phyloP scores from a whole-genome alignment of 2,888 invertebrate genomes.

The Drymonia ruficornis region DNA sequence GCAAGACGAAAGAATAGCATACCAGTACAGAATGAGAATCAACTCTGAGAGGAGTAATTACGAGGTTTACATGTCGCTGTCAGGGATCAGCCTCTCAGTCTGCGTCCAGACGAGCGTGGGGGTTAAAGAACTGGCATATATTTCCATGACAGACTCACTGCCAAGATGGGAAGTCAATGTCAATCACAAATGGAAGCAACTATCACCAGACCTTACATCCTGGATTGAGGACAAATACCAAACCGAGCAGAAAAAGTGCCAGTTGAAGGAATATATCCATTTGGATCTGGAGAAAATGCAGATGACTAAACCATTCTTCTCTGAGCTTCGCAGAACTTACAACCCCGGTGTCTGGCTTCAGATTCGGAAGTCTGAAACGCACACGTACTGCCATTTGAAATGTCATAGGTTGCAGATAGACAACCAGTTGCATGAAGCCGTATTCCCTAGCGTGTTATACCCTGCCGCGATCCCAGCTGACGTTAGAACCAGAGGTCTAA shows the following conservation, averaged over 20 bases:
- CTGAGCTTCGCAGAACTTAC: conserved; percentile 89
- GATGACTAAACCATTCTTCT: conserved; percentile 94
- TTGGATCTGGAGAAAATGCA: conserved; percentile 94
- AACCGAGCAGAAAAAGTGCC: conserved; percentile 88
- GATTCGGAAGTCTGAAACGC: conserved; percentile 87
- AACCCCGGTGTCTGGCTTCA: conserved; percentile 91
- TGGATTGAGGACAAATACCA: conserved; percentile 93
- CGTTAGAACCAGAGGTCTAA: conserved; percentile 52
- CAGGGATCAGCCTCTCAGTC: conserved; percentile 87
- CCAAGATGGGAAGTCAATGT: conserved; percentile 93
- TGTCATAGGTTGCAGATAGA: conserved; percentile 89
- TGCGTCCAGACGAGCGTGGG: conserved; percentile 72
- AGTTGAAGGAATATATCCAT: conserved; percentile 91
- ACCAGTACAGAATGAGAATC: conserved; percentile 83
- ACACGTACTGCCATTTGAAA: conserved; percentile 87
- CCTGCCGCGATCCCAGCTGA: conserved; percentile 85
- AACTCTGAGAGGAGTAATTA: conserved; percentile 88
- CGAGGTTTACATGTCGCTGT: conserved; percentile 88
- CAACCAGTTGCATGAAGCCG: conserved; percentile 89
- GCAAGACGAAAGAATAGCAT: conserved; percentile 89
- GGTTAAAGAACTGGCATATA: conserved; percentile 87
- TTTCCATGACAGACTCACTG: conserved; percentile 87
- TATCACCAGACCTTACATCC: conserved; percentile 90
- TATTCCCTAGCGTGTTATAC: conserved; percentile 88
- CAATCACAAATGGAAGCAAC: conserved; percentile 91